These are phyloP conservation scores for Marcusenius ussheri DNA, from an alignment of 2,113 vertebrate genomes.

Conservation along the genomic window DNA sequence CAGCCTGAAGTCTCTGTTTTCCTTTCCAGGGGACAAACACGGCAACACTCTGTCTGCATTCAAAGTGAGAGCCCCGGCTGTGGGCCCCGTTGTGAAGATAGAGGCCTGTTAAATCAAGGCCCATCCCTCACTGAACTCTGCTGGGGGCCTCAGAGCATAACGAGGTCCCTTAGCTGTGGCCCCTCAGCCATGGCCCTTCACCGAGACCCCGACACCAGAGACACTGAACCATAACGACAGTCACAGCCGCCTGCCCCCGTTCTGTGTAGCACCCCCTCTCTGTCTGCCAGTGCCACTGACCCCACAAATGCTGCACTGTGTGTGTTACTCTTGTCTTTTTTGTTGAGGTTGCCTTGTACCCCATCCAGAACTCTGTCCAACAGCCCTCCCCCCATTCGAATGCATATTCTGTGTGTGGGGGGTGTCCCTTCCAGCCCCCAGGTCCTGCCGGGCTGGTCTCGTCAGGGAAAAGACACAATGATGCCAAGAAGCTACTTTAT, in stretches of 20 bases:
- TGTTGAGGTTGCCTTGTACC: conserved; percentile 49
- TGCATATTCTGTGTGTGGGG: conserved; percentile 11
- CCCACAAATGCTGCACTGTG: background rate
- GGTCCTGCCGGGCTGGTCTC: conserved; percentile 32
- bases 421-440: conserved; percentile 39
- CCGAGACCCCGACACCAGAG: conserved; percentile 48
- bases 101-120: conserved; percentile 82
- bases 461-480: conserved; percentile 69
- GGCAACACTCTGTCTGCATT: conserved; percentile 84
- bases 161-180: background rate
- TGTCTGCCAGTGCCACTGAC: background rate
- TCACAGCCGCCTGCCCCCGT: conserved; percentile 66
- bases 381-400: background rate
- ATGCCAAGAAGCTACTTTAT: conserved; percentile 66
- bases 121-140: background rate
- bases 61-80: conserved; percentile 91
- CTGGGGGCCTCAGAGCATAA: background rate
- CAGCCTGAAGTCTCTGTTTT: background rate
- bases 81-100: conserved; percentile 93
- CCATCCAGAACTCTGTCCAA: background rate
- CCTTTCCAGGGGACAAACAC: conserved; percentile 75
- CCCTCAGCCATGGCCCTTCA: background rate
- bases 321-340: background rate
- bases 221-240: conserved; percentile 67
- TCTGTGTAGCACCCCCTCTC: conserved; percentile 48